Base-by-base conservation (phyloP, 2,113 vertebrate species). In the Oreochromis tanganicae region DNA sequence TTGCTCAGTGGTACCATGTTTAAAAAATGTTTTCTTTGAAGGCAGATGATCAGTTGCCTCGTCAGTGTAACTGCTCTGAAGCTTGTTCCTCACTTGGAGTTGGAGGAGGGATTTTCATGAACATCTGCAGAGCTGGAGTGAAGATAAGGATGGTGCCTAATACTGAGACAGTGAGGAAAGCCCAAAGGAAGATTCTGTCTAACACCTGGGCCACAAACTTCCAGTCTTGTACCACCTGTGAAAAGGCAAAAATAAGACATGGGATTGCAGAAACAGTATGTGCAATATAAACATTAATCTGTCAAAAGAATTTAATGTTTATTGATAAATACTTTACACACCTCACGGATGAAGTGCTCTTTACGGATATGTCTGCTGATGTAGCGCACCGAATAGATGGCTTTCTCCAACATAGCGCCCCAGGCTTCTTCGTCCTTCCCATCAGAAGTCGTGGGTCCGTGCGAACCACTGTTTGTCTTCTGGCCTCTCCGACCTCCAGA, bases 121-220 rank as follows among this genome's bases (percentile, higher is more conserved):
- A 99, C 94, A 96, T 97, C 34, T 94, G 95, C 84, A 99, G 90
- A 0, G 98, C 98, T 34, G 99, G 99, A 9, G 98, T 99, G n/a
- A 99, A 99, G 92, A 99, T 99, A 80, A 99, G 96, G 90, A 98
- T 94, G 0, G 99, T 99, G 55, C 99, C 98, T 0, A 95, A 93
- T 14, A 98, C 92, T 4, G 98, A 97, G 4, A 97, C 97, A 0
- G 95, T 93, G 87, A 99, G 97, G 89, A 99, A 99, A 24, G 97
- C 95, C 98, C 99, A 99, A 52, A 99, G 95, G 93, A 99, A 98
- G 90, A 99, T 98, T 17, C 98, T 97, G 94, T 99, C 98, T 9
- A 99, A 95, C 66, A 99, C 98, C 93, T 99, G 99, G 82, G 99
- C 99, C 55, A 98, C 97, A 79, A 99, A 99, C 95, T 99, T 99